Conservation (phyloP, 1,140 invertebrate genomes). For the Zaprionus davidi region DNA sequence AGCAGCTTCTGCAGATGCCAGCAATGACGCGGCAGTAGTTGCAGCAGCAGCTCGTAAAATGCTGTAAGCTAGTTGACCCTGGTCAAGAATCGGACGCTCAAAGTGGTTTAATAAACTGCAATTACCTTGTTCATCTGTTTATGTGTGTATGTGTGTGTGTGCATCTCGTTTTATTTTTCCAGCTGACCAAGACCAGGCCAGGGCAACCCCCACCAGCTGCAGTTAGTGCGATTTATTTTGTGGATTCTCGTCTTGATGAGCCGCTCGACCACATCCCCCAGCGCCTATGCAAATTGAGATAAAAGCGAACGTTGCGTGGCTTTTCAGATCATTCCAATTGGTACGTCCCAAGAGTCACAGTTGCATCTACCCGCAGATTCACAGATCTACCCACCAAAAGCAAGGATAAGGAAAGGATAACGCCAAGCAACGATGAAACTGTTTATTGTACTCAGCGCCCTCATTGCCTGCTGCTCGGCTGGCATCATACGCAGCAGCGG, state of each 20-base stretch:
- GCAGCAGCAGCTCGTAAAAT: conserved; percentile 27
- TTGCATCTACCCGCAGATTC: not conserved
- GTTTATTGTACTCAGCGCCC: conserved; percentile 62
- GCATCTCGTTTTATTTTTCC: conserved; percentile 42
- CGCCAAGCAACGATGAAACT: conserved; percentile 58
- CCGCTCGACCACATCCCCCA: conserved; percentile 10
- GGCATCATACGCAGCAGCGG: conserved; percentile 57
- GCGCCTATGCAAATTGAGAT: conserved; percentile 47
- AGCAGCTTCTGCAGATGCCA: conserved; percentile 28
- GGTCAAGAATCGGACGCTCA: conserved; percentile 74
- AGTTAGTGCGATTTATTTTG: conserved; percentile 69
- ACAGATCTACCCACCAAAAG: conserved; percentile 2
- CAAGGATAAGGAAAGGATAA: conserved; percentile 1
- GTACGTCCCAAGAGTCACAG: conserved; percentile 52
- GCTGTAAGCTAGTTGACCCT: conserved; percentile 75
- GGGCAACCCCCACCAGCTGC: conserved; percentile 47
- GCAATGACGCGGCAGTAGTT: conserved; percentile 3
- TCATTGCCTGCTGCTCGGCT: conserved; percentile 67
- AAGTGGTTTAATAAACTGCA: conserved; percentile 82
- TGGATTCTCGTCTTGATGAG: conserved; percentile 65
- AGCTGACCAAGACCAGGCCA: conserved; percentile 38
- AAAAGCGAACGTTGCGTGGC: conserved; percentile 56
- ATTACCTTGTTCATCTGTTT: conserved; percentile 54
- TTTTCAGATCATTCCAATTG: conserved; percentile 68
- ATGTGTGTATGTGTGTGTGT: not conserved